Evolutionary conservation across 2,888 invertebrate genomes (phyloP).

Genomic region (Neoaliturus tenellus): DNA sequence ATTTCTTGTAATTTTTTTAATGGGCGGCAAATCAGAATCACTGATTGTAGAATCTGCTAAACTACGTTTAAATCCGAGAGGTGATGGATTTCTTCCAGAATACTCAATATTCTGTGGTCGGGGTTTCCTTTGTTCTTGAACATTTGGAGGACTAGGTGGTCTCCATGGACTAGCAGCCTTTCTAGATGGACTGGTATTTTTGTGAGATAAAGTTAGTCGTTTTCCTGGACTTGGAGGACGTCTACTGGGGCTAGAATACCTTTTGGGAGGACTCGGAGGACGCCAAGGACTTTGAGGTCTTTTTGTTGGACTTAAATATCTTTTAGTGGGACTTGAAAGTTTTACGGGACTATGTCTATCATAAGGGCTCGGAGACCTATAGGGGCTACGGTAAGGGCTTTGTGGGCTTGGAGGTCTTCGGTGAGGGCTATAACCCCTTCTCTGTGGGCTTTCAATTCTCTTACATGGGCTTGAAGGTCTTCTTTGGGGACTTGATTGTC

Average conservation of each 20-base stretch:
- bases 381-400: conserved; percentile 39
- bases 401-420: conserved; percentile 41
- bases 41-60: conserved; percentile 76
- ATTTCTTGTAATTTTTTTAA: conserved; percentile 67
- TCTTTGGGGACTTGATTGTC: conserved; percentile 25
- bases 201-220: neutral
- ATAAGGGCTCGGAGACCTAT: conserved; percentile 16
- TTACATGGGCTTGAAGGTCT: neutral
- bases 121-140: neutral
- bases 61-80: conserved; percentile 67
- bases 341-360: conserved; percentile 8
- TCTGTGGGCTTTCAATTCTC: conserved; percentile 48
- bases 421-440: conserved; percentile 29
- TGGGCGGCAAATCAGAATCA: conserved; percentile 73
- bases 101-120: conserved; percentile 26
- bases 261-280: conserved; percentile 35
- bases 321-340: conserved; percentile 23
- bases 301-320: conserved; percentile 53
- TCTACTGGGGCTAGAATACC: neutral
- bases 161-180: conserved; percentile 5
- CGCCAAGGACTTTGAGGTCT: conserved; percentile 48
- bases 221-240: conserved; percentile 28
- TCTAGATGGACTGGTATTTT: conserved; percentile 1
- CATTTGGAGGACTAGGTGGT: conserved; percentile 30
- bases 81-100: conserved; percentile 52